Evolutionary conservation across 1,140 invertebrate species (phyloP), one percentile per base, ranked within the genome.

Genomic region (Leucophenga varia): DNA sequence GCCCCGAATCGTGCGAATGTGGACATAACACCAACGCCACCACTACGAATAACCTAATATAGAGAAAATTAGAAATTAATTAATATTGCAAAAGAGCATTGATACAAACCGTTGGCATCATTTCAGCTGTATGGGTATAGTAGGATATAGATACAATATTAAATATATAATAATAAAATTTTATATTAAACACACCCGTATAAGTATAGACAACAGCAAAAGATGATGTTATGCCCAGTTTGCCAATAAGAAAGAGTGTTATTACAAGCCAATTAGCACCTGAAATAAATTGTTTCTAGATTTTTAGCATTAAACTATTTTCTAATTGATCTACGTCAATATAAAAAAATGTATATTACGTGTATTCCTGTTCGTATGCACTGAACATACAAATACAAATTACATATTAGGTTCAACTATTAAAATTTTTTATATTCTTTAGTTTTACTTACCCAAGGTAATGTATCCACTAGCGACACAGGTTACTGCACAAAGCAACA

Each of bases 121-220:
- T 77, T 75, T 85, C 84, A 2, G 83, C 80, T 4, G 82, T 83
- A 40, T 83, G 79, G 1, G 84, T 79, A 51, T 84, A 85, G 2
- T n/a, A n/a, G n/a, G n/a, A n/a, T n/a, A n/a, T n/a, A n/a, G n/a
- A n/a, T n/a, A n/a, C n/a, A n/a, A n/a, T n/a, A n/a, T n/a, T n/a
- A n/a, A n/a, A n/a, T n/a, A n/a, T n/a, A n/a, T n/a, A n/a, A n/a
- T n/a, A n/a, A n/a, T n/a, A n/a, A n/a, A n/a, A n/a, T n/a, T n/a
- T n/a, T n/a, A n/a, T n/a, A n/a, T n/a, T n/a, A n/a, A n/a, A n/a
- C n/a, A n/a, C n/a, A n/a, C n/a, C n/a, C n/a, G n/a, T n/a, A 40
- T 83, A 79, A 1, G 84, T 79, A 51, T 84, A 85, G 2, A 83
- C 72, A 7, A 83, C 77, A 3, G 80, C 81, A 57, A 85, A 84